A percentile compares a stretch with the other conserved stretches of the same genome.
Evolutionary conservation across 2,113 vertebrate species (phyloP).

Genomic region (Elaphurus davidianus): DNA sequence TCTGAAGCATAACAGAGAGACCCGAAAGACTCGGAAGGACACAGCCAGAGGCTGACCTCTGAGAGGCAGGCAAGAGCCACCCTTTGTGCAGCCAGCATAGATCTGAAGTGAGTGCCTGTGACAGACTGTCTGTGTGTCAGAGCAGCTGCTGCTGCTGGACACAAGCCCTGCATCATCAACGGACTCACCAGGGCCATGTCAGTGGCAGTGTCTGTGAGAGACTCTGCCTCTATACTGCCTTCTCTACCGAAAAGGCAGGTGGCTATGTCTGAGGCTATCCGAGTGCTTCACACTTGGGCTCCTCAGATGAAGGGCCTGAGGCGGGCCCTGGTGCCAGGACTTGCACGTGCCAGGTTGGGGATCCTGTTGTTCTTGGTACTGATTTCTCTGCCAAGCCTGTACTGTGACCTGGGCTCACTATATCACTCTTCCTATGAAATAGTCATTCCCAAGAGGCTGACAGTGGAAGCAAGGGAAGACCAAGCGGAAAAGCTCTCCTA

Average conservation of each 20-base stretch:
- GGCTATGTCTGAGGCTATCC: neutral
- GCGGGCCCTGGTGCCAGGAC: neutral
- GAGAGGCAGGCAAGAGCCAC: neutral
- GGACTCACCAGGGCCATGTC: neutral
- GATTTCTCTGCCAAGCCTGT: neutral
- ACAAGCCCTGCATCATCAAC: neutral
- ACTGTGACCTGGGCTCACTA: neutral
- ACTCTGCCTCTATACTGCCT: neutral
- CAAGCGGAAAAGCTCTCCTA: slow-evolving; percentile 23
- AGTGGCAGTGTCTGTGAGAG: neutral
- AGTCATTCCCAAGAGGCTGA: slow-evolving; percentile 37
- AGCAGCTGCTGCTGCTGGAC: neutral
- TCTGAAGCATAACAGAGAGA: neutral
- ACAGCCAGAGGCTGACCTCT: neutral
- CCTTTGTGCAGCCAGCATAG: neutral
- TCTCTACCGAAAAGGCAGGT: neutral
- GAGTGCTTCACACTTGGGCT: neutral
- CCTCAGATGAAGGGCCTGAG: neutral
- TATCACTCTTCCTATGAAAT: slow-evolving; percentile 22
- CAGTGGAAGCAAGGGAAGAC: neutral
- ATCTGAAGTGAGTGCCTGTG: neutral
- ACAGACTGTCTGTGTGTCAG: neutral
- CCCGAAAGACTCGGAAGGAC: neutral
- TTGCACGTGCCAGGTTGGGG: neutral
- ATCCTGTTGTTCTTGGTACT: slow-evolving; percentile 5